Conservation (phyloP, 2,797 vertebrate species). For the Echeneis naucrates region DNA sequence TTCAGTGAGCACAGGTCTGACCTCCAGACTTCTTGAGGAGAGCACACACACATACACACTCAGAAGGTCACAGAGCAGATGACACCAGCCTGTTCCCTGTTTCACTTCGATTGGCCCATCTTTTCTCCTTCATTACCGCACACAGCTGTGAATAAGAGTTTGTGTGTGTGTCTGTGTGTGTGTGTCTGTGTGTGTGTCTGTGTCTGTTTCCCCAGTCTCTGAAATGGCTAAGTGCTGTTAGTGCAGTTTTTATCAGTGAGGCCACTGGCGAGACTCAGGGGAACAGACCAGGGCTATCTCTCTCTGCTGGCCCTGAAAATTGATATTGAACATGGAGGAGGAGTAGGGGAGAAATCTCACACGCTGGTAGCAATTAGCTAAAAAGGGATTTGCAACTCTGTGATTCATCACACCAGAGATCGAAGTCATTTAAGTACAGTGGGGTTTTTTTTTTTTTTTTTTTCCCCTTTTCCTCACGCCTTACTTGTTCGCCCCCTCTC, state of each 20-base stretch:
- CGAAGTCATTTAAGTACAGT: conserved; percentile 92
- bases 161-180: conserved; percentile 48
- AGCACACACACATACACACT: conserved; percentile 50
- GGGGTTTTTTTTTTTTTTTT: conserved; percentile 73
- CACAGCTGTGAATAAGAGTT: conserved; percentile 89
- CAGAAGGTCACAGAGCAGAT: conserved; percentile 86
- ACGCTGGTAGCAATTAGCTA: conserved; percentile 99
- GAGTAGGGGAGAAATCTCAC: conserved; percentile 89
- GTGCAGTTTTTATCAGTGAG: conserved; percentile 91
- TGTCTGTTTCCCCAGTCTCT: conserved; percentile 76
- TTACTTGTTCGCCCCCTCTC: conserved; percentile 77
- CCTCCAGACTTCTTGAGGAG: conserved; percentile 83
- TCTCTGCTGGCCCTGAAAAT: conserved; percentile 95
- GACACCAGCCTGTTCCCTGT: conserved; percentile 81
- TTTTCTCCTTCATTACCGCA: conserved; percentile 87
- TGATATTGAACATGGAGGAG: conserved; percentile 97
- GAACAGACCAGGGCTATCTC: conserved; percentile 89
- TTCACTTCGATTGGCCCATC: conserved; percentile 84
- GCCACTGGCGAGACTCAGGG: conserved; percentile 90
- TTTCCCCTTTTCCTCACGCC: conserved; percentile 36
- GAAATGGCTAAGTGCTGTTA: conserved; percentile 94
- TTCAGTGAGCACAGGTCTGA: conserved; percentile 83
- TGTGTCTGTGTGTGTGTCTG: too few species aligned
- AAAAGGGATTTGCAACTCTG: conserved; percentile 97
- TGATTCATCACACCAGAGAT: conserved; percentile 96